Percentiles rank a stretch among this genome's conserved stretches.
Conservation (phyloP, 2,797 vertebrate genomes). For the Cygnus olor region DNA sequence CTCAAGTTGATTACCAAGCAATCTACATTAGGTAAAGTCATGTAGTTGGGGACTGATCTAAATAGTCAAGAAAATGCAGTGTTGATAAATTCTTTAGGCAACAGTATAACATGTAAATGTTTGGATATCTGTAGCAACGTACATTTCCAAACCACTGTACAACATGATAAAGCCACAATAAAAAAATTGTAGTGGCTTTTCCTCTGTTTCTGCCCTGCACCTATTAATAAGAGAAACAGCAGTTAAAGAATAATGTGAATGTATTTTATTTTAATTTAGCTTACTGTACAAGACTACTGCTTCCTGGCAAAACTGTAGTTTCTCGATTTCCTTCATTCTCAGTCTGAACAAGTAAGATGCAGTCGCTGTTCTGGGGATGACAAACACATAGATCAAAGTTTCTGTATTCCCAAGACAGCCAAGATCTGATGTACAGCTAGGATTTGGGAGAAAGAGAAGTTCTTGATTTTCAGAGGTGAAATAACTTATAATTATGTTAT, state of each 20-base stretch:
- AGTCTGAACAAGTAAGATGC: neutral
- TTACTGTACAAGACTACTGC: neutral
- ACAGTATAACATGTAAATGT: neutral
- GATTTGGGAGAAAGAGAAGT: neutral
- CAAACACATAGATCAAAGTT: neutral
- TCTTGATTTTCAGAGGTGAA: neutral
- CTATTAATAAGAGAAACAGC: neutral
- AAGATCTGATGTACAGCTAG: neutral
- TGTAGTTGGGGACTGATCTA: neutral
- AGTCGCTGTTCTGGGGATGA: neutral
- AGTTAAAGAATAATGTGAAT: neutral
- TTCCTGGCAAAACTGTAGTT: neutral
- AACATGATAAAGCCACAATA: neutral
- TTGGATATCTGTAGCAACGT: neutral
- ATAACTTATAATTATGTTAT: neutral
- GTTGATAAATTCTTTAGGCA: constrained; percentile 17
- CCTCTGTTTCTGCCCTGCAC: neutral
- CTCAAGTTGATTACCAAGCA: constrained; percentile 23
- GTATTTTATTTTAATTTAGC: neutral
- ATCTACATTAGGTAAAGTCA: neutral
- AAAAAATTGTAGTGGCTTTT: neutral
- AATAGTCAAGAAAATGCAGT: neutral
- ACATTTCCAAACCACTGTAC: neutral
- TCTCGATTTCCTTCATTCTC: neutral
- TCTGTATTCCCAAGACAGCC: neutral